Base-by-base conservation (phyloP, 2,797 vertebrate species). In the Cirrhinus molitorella region DNA sequence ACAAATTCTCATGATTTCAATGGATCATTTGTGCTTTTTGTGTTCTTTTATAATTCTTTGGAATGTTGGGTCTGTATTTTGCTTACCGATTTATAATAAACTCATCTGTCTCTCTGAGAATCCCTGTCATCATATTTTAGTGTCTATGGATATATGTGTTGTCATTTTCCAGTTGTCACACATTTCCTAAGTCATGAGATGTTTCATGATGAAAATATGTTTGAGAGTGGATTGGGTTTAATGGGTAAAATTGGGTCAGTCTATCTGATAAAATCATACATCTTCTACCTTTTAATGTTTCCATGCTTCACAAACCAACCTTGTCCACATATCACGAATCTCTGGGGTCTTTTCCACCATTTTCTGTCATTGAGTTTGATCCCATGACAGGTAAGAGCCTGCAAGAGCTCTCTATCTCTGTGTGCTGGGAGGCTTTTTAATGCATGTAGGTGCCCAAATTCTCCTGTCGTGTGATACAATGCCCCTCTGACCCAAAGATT, bases 341-440 rank as follows among this genome's bases (percentile, higher is more conserved):
- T 89, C 89, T 88, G 88, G 81, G 91, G 89, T 92, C 87, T 94
- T 91, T 90, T 92, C 92, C 90, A 53, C 91, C 87, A 92, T 86
- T 92, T 90, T 88, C n/a, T 92, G 71, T 91, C 90, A 90, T 83
- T 89, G 92, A 90, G 83, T 91, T 83, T 86, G 91, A 43, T 73
- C 73, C 73, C 89, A 88, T 89, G 85, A 91, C 87, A 97, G 96
- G 96, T 97, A 97, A 96, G 96, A 92, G 59, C 47, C 85, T 71
- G 43, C 37, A 83, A 40, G 67, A 79, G 40, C 47, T 85, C 19
- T 87, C 53, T 77, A 23, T 81, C 73, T 28, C 45, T 81, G 63
- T 87, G 83, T 83, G 81, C 72, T 45, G 75, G 80, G 76, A 66
- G 74, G 78, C 71, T 51, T 68, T 57, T 40, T 43, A 49, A 59